Evolutionary conservation across 2,113 vertebrate genomes (phyloP), one percentile per base, ranked within the genome.

Genomic region (Patagioenas fasciata): DNA sequence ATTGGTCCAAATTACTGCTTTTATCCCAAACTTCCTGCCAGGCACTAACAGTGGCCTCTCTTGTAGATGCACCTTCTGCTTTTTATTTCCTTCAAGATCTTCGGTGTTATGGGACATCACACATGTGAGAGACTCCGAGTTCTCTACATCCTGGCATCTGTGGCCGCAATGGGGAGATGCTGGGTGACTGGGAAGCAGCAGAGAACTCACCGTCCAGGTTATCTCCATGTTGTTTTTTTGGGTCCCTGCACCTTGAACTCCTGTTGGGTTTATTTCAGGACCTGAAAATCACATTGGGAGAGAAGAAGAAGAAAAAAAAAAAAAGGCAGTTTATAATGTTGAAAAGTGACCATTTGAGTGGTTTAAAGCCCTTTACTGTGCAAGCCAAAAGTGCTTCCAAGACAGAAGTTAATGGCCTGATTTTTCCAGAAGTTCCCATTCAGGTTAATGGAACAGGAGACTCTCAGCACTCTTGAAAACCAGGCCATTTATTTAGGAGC

Each of bases 221-320:
- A 99, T 99, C 97, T 99, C 99, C 99, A 99, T 99, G 88, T 99
- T 99, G 97, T 98, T 99, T 90, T 98, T 99, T 47, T 98, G 98
- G 85, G 98, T 98, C 51, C 99, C 99, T 84, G 97, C 98, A 26
- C 99, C 99, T 90, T 98, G 98, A 25, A 99, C 98, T 16, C 98
- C 98, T 1, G 95, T 95, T 8, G 99, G 99, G 57, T 99, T 98
- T 44, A 98, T 95, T 96, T 99, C 99, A 28, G 99, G 99, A 58
- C 98, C 99, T 99, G 95, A 89, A 98, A 95, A 81, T 26, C 80
- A 61, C 53, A 65, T 44, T 1, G 5, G n/a, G 29, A 38, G 53
- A 62, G 38, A 19, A 38, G 11, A 56, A 26, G 31, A 31, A 38
- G 53, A 62, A 40, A 38, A 71, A 62, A 40, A 19, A 44, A 17